A percentile compares a stretch with the other conserved stretches of the same genome.
phyloP scores from a whole-genome alignment of 2,113 vertebrate species.

The Oceanodroma tethys region DNA sequence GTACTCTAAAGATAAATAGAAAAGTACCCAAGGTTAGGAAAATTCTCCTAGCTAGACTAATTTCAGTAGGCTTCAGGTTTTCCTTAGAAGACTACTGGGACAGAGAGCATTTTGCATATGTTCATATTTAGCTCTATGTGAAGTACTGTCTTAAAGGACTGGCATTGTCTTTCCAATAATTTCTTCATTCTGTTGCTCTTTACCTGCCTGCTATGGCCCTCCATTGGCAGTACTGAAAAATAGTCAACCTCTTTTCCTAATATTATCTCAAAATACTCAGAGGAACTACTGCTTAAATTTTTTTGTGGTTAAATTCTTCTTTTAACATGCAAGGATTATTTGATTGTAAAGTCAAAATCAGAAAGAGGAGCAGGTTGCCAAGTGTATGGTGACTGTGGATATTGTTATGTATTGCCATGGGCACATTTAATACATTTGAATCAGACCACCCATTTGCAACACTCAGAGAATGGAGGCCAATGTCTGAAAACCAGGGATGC shows the following conservation, averaged over 20 bases:
- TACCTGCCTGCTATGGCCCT: not conserved
- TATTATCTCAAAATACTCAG: not conserved
- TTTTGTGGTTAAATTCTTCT: not conserved
- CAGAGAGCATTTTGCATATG: not conserved
- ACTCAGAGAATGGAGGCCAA: not conserved
- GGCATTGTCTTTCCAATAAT: not conserved
- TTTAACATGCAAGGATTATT: not conserved
- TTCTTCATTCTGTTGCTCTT: not conserved
- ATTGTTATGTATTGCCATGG: not conserved
- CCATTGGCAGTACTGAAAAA: not conserved
- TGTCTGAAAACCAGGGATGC: not conserved
- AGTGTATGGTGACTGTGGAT: fast-evolving
- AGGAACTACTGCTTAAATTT: not conserved
- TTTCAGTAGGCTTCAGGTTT: not conserved
- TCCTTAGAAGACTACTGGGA: not conserved
- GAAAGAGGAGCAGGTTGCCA: not conserved
- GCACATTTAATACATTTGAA: not conserved
- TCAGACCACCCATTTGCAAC: not conserved
- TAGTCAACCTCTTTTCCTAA: not conserved
- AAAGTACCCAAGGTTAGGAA: not conserved
- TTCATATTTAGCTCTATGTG: not conserved
- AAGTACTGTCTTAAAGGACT: not conserved
- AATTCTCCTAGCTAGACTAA: not conserved
- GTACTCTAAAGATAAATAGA: not conserved
- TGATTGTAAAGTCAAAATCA: not conserved